A percentile compares a stretch with the other conserved stretches of the same genome.
These are phyloP conservation scores for Aleiodes leptofemur DNA, from an alignment of 2,888 invertebrate genomes.

Conservation along the genomic window DNA sequence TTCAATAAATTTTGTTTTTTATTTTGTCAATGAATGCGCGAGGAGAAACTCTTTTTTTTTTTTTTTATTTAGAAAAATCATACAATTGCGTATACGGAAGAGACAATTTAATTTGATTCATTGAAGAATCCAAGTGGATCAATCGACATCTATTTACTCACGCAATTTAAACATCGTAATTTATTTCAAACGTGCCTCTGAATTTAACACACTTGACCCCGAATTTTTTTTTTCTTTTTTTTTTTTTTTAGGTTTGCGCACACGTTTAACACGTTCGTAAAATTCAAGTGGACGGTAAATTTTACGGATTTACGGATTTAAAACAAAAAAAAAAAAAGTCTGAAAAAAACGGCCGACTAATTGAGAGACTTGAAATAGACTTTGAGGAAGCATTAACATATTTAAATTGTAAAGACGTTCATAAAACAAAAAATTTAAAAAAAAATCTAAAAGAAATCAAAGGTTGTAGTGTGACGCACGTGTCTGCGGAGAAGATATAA, in stretches of 20 bases:
- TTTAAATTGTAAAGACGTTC: conserved; percentile 13
- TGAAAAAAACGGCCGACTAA: neutral
- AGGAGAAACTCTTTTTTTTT: neutral
- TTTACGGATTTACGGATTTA: neutral
- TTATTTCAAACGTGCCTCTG: neutral
- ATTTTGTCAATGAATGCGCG: neutral
- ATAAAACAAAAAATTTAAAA: neutral
- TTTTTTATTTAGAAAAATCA: too few relatives aligned
- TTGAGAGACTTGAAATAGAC: conserved; percentile 10
- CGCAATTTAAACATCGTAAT: neutral
- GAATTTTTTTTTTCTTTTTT: neutral
- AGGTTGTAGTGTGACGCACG: conserved; percentile 29
- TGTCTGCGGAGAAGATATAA: neutral
- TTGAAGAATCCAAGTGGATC: conserved; percentile 3
- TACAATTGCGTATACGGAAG: neutral
- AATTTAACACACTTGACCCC: neutral
- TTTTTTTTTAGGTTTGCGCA: neutral
- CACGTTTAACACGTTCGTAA: neutral
- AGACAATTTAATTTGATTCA: neutral
- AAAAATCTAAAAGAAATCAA: neutral
- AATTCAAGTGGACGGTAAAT: conserved; percentile 5
- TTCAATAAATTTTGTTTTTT: neutral
- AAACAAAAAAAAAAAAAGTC: neutral
- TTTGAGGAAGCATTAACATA: conserved; percentile 22
- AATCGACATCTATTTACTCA: neutral